phyloP scores from a whole-genome alignment of 2,797 vertebrate genomes.

The Gymnopithys bicolor region DNA sequence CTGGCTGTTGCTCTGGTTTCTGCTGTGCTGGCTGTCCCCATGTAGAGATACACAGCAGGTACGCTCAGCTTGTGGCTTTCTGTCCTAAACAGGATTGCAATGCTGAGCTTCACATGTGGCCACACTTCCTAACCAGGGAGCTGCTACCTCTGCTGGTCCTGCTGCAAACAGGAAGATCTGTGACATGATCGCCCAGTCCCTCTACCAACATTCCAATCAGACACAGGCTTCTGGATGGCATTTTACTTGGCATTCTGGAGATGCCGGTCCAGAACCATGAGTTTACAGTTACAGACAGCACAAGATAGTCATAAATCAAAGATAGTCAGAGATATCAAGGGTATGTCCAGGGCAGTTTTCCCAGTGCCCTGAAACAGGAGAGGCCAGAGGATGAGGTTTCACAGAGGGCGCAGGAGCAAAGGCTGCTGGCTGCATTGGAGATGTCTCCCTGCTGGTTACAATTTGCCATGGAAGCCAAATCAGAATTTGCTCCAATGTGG shows the following conservation, averaged over 20 bases:
- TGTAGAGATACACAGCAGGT: not conserved
- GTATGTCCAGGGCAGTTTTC: not conserved
- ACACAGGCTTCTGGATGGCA: not conserved
- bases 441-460: not conserved
- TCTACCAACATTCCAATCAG: not conserved
- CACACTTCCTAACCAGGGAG: not conserved
- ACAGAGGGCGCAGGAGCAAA: not conserved
- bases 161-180: not conserved
- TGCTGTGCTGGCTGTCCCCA: not conserved
- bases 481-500: not conserved
- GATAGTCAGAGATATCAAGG: not conserved
- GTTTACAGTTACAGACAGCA: not conserved
- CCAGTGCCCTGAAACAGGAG: not conserved
- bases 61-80: not conserved
- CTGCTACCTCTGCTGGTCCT: not conserved
- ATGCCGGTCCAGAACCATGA: not conserved
- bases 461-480: not conserved
- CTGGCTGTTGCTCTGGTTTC: not conserved
- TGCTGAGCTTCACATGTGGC: not conserved
- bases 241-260: not conserved
- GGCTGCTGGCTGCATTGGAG: not conserved
- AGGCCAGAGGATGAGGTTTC: not conserved
- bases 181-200: rapidly evolving
- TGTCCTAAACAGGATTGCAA: not conserved
- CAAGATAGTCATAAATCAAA: not conserved